Base-by-base conservation (phyloP, 1,140 invertebrate species). In the Tetramorium alpestre region DNA sequence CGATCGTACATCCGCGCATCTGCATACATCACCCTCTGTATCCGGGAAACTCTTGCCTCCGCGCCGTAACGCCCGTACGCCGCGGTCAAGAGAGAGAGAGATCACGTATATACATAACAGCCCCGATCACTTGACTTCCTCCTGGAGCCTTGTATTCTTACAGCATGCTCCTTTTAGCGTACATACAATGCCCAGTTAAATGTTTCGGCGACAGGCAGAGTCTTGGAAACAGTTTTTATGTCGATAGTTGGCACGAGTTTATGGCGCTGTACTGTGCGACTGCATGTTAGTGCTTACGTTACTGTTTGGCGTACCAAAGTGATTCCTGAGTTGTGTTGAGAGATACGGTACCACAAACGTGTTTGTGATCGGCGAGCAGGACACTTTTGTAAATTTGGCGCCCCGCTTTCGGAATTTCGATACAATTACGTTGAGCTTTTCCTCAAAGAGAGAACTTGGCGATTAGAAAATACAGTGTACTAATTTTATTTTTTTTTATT, bases 201-300 rank as follows among this genome's bases (percentile, higher is more conserved):
- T 92, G 90, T 92, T 60, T 90, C 81, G 77, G 86, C 76, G 80
- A 87, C 58, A 85, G 84, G 85, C 73, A 81, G 78, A 88, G 76
- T 78, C 86, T 88, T 87, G 69, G 80, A 91, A 33, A 85, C 58
- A 78, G 85, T 88, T 88, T 90, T 89, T 88, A 92, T 93, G 92
- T 93, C 89, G 89, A 93, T 93, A 93, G 93, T 78, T 91, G 91
- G 93, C 92, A 93, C 92, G 93, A 92, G 89, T 92, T 92, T 88
- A 92, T 93, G 89, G 88, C 88, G 92, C 91, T 93, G 91, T 90
- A 88, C 87, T 93, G 89, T 93, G 91, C 91, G 90, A 91, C 72
- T 94, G 93, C 93, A 94, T 94, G 93, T 90, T 93, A 93, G 91
- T 92, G 92, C 92, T 93, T 91, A 93, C 72, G 87, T 85, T 88